phyloP scores from a whole-genome alignment of 2,888 invertebrate genomes.

The Lypha dubia region DNA sequence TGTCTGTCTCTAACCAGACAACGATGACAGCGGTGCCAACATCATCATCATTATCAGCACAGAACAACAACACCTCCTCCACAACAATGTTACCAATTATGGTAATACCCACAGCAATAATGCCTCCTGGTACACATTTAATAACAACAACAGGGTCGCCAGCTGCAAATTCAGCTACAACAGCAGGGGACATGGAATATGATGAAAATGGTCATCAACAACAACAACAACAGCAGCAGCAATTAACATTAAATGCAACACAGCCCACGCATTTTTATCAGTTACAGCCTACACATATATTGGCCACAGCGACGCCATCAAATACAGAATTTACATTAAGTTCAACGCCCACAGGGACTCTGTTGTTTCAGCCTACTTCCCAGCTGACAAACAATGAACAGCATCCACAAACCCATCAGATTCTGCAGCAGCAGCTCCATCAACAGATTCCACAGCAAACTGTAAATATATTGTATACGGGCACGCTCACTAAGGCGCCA shows the following conservation, averaged over 20 bases:
- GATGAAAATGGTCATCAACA: conserved; percentile 60
- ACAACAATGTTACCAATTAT: conserved; percentile 82
- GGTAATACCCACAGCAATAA: conserved; percentile 81
- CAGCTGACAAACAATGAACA: conserved; percentile 50
- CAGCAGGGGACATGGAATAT: conserved; percentile 41
- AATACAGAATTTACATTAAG: conserved; percentile 67
- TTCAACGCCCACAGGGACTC: conserved; percentile 59
- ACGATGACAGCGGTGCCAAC: conserved; percentile 47
- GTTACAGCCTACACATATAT: conserved; percentile 80
- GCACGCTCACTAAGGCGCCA: conserved; percentile 74
- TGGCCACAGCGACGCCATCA: conserved; percentile 75
- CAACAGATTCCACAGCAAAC: conserved; percentile 77
- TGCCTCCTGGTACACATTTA: conserved; percentile 75
- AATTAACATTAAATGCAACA: conserved; percentile 57
- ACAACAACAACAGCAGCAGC: conserved; percentile 46
- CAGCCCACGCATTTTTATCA: conserved; percentile 78
- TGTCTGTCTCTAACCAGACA: conserved; percentile 57
- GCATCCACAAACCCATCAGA: conserved; percentile 65
- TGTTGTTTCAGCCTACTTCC: conserved; percentile 61
- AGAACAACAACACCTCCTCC: conserved; percentile 67
- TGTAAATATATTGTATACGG: conserved; percentile 79
- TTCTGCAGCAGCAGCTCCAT: conserved; percentile 60
- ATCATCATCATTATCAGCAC: conserved; percentile 3
- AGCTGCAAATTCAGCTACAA: conserved; percentile 62
- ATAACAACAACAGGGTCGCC: conserved; percentile 66